These are phyloP conservation scores for Drosophila miranda DNA, from an alignment of 1,140 invertebrate species.

Conservation along the genomic window DNA sequence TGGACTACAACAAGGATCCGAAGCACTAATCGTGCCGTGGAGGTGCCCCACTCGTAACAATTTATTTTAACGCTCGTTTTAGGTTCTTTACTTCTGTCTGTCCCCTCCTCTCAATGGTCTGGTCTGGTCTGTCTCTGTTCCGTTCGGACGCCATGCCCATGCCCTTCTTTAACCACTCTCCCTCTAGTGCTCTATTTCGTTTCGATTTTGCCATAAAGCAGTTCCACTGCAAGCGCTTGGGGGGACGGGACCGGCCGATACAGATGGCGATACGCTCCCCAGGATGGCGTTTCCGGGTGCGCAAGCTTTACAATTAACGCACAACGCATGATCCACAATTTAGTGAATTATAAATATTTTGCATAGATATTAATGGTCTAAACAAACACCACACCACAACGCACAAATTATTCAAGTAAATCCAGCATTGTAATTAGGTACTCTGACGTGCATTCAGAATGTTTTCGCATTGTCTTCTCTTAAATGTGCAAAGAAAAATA, in stretches of 20 bases:
- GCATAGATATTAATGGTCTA: slow-evolving; percentile 47
- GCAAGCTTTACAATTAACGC: slow-evolving; percentile 59
- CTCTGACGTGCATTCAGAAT: slow-evolving; percentile 38
- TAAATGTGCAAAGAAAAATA: slow-evolving; percentile 75
- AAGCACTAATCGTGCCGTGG: slow-evolving; percentile 82
- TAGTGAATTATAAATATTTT: slow-evolving; percentile 78
- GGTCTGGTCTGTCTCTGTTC: no score
- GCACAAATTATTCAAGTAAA: slow-evolving; percentile 22
- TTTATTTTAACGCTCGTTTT: slow-evolving; percentile 62
- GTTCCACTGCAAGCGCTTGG: slow-evolving; percentile 27
- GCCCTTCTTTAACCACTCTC: slow-evolving; percentile 7
- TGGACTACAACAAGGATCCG: slow-evolving; percentile 88
- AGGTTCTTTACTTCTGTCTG: slow-evolving; percentile 20
- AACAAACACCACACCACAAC: slow-evolving; percentile 16
- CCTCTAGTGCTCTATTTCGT: slow-evolving; percentile 42
- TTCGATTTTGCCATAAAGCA: slow-evolving; percentile 74
- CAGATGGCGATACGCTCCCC: slow-evolving; percentile 18
- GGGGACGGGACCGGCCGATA: no score
- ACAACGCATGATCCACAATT: slow-evolving; percentile 52
- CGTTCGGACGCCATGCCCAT: no score
- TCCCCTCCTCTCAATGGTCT: no score
- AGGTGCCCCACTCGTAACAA: slow-evolving; percentile 5
- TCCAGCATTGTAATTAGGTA: slow-evolving; percentile 32
- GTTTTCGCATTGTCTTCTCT: slow-evolving; percentile 69
- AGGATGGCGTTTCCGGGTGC: slow-evolving; percentile 33